A percentile compares a stretch with the other conserved stretches of the same genome.
Evolutionary conservation across 2,888 invertebrate species (phyloP).

Genomic region (Dicyrtomina minuta): DNA sequence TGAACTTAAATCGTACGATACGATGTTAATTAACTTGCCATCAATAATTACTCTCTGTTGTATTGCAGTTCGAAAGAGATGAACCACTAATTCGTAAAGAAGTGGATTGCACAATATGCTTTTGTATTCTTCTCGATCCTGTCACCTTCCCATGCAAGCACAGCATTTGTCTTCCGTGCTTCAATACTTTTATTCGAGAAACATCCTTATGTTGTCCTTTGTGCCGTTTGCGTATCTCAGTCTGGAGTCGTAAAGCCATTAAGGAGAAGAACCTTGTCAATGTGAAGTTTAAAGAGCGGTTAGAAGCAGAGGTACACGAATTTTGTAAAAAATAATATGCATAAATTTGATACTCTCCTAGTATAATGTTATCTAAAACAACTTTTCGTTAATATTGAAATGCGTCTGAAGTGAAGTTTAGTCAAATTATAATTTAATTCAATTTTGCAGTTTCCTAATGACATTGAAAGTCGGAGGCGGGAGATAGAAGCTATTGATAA

Average conservation of each 20-base stretch:
- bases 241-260: conserved; percentile 27
- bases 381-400: background rate
- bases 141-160: conserved; percentile 35
- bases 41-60: too few species aligned
- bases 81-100: conserved; percentile 18
- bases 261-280: conserved; percentile 23
- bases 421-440: conserved; percentile 15
- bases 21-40: too few species aligned
- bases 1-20: too few species aligned
- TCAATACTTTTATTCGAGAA: conserved; percentile 7
- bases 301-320: conserved; percentile 24
- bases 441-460: conserved; percentile 29
- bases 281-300: background rate
- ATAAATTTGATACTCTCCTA: background rate
- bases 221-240: conserved; percentile 27
- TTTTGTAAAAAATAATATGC: background rate
- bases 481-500: conserved; percentile 1
- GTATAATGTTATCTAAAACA: background rate
- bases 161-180: conserved; percentile 28
- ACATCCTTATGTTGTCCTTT: conserved; percentile 32
- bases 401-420: background rate
- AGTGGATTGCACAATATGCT: conserved; percentile 28
- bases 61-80: conserved; percentile 2
- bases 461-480: background rate
- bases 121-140: conserved; percentile 20